phyloP scores from a whole-genome alignment of 1,140 invertebrate species.

The Rhysida immarginata region DNA sequence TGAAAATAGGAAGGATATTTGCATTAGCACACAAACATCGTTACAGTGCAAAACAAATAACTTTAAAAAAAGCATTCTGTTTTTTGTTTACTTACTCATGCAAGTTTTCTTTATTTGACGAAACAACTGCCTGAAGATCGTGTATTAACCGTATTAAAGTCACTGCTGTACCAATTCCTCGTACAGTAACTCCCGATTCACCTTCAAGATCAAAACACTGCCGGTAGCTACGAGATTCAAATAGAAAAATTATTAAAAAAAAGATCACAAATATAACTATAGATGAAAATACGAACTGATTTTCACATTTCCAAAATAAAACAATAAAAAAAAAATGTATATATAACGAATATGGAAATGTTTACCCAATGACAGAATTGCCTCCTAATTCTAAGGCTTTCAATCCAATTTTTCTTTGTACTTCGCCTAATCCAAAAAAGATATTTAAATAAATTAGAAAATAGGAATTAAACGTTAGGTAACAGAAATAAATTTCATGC shows the following conservation, averaged over 20 bases:
- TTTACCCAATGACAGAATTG: conserved; percentile 78
- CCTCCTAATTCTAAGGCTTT: conserved; percentile 88
- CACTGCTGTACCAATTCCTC: conserved; percentile 83
- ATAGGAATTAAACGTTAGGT: not conserved
- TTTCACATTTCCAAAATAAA: not conserved
- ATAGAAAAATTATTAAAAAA: conserved; percentile 7
- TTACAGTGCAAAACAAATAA: too few relatives aligned
- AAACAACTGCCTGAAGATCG: too few relatives aligned
- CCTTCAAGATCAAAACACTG: conserved; percentile 94
- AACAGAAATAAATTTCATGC: too few relatives aligned
- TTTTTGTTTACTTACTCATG: conserved; percentile 23
- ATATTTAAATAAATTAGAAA: not conserved
- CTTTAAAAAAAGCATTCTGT: too few relatives aligned
- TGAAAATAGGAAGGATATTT: too few relatives aligned
- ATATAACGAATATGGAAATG: not conserved
- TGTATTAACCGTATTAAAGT: conserved; percentile 41
- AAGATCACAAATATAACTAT: not conserved
- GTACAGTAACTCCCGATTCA: conserved; percentile 80
- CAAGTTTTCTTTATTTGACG: conserved; percentile 15
- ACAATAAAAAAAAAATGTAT: not conserved
- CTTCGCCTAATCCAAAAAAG: conserved; percentile 45
- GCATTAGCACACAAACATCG: too few relatives aligned
- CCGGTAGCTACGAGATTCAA: conserved; percentile 52
- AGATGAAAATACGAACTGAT: conserved; percentile 1
- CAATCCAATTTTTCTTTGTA: conserved; percentile 80